Evolutionary conservation across 1,140 invertebrate species (phyloP).

Genomic region (Coenobita brevimanus): DNA sequence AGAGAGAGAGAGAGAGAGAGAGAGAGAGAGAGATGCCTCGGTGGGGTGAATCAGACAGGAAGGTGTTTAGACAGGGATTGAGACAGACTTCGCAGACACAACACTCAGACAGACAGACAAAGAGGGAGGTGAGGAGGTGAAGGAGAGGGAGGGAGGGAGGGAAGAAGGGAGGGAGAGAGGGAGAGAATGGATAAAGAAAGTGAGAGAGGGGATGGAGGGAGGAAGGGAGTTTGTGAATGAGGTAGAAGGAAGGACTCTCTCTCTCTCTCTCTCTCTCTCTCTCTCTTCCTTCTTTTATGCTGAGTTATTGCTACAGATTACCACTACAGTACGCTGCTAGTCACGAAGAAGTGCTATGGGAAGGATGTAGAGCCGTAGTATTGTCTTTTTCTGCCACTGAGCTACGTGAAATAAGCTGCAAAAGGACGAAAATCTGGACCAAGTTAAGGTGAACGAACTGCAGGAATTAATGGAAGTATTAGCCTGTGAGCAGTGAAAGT

Average conservation of each 20-base stretch:
- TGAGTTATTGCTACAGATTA: neutral
- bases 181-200: neutral
- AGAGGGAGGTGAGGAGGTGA: neutral
- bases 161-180: neutral
- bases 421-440: too few species aligned
- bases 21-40: neutral
- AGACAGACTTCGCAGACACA: neutral
- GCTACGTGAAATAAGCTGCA: too few species aligned
- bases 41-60: neutral
- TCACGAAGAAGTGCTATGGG: too few species aligned
- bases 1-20: neutral
- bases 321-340: too few species aligned
- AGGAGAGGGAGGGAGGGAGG: neutral
- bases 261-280: conserved; percentile 17
- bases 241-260: conserved; percentile 21
- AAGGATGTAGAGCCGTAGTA: too few species aligned
- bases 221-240: neutral
- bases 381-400: too few species aligned
- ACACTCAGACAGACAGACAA: neutral
- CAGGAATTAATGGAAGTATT: neutral
- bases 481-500: too few species aligned
- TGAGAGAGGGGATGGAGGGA: neutral
- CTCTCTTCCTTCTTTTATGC: neutral
- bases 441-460: too few species aligned
- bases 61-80: neutral